Evolutionary conservation across 37 sponge, comb jelly and placozoan species (phyloP).

Genomic region (Eunapius fragilis): DNA sequence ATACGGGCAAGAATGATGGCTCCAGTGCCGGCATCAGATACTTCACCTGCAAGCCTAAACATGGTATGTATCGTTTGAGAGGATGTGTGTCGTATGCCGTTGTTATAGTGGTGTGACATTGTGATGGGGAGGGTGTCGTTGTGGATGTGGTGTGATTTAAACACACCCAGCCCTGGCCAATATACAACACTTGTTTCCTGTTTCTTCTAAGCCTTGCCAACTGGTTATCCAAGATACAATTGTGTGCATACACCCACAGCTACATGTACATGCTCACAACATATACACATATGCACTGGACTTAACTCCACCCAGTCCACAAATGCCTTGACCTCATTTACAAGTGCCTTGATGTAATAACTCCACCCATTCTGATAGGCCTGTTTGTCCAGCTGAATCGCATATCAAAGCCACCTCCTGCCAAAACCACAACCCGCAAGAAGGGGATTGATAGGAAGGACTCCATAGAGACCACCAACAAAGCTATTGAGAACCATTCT

Average conservation of each 20-base stretch:
- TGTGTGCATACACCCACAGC: too few species aligned
- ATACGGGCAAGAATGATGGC: constrained; percentile 92
- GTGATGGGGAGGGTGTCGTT: background rate
- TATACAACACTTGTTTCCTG: too few species aligned
- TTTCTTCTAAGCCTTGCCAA: too few species aligned
- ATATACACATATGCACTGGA: background rate
- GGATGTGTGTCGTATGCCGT: too few species aligned
- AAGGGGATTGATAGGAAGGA: constrained; percentile 14
- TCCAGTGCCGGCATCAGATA: constrained; percentile 87
- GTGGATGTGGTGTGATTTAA: background rate
- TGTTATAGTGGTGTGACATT: background rate
- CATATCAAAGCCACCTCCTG: constrained; percentile 18
- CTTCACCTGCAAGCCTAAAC: constrained; percentile 88
- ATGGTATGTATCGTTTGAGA: constrained; percentile 42
- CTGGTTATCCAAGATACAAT: too few species aligned
- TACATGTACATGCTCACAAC: too few species aligned
- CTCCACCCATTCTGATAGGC: constrained; percentile 33
- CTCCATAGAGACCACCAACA: constrained; percentile 22
- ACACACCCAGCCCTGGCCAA: too few species aligned
- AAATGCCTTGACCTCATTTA: background rate
- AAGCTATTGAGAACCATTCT: constrained; percentile 57
- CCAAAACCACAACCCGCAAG: background rate
- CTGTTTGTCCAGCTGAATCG: constrained; percentile 66
- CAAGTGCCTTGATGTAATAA: too few species aligned
- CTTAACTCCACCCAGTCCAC: background rate